A percentile compares a stretch with the other conserved stretches of the same genome.
Conservation (phyloP, 2,113 vertebrate genomes). For the Dicerorhinus sumatrensis region DNA sequence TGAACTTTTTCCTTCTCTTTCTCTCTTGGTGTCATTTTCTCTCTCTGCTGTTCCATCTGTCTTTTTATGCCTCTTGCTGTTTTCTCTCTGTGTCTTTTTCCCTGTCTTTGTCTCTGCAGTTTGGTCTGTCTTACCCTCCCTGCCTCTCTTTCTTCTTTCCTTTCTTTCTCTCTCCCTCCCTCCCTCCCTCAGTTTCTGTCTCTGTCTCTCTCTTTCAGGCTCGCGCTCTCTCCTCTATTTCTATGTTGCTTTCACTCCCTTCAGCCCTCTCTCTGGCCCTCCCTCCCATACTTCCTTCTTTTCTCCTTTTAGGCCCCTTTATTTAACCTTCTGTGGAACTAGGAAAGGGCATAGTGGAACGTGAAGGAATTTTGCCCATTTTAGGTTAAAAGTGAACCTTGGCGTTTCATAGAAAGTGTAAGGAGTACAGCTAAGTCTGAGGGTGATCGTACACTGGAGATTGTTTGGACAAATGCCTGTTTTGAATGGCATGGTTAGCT, state of each 20-base stretch:
- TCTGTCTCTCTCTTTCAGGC: too few relatives aligned
- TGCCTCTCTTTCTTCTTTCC: neutral
- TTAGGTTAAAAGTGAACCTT: neutral
- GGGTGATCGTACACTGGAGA: neutral
- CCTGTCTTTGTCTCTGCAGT: neutral
- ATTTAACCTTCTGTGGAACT: neutral
- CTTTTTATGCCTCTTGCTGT: neutral
- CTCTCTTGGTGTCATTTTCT: neutral
- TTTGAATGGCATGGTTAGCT: neutral
- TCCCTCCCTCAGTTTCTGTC: neutral
- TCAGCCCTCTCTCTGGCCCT: accelerated
- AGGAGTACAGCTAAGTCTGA: neutral
- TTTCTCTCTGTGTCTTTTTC: neutral
- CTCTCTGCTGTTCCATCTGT: too few relatives aligned
- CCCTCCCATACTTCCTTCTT: neutral
- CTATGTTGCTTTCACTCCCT: neutral
- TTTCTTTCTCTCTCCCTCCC: neutral
- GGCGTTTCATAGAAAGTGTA: neutral
- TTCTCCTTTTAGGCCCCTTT: neutral
- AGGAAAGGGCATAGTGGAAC: neutral
- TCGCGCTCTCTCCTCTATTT: neutral
- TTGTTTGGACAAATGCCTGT: neutral
- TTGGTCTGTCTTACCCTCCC: too few relatives aligned
- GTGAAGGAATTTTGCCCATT: neutral
- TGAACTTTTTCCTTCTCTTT: neutral